Base-by-base conservation (phyloP, 2,888 invertebrate genomes). In the Aelia acuminata region DNA sequence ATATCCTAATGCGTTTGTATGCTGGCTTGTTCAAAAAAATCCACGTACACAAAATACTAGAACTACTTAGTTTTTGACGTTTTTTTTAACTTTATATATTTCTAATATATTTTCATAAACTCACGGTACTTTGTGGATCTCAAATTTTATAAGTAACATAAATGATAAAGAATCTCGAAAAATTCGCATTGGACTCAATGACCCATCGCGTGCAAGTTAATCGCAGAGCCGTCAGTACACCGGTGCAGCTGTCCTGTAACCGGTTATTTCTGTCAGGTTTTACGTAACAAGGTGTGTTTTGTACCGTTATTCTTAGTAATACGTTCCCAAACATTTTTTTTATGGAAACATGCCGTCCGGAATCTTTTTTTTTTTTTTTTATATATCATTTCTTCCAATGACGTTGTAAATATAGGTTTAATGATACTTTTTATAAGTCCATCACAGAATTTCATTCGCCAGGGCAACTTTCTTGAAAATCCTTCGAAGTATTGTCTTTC, bases 291-390 rank as follows among this genome's bases (percentile, higher is more conserved):
- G 26, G 15, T 35, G 7, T 35, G 35, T 70, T 70, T 70, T 70
- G 31, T 70, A 70, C 63, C 63, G 63, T 70, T 70, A 70, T 70
- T 70, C 63, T 35, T 7, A 7, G 63, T 70, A 35, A 70, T 70
- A 35, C 0, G 11, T 31, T 35, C 63, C 63, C 20, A 4, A 18
- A 70, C 31, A 18, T 15, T 18, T 7, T 31, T 18, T 15, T 18
- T 7, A 18, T 18, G 31, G 63, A 15, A 35, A 18, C 20, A 31
- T 70, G 63, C 26, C 35, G 1, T 70, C 31, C 18, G 35, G 18
- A 35, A 70, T 70, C 18, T 20, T 35, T 70, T 18, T 70, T 10
- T 18, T 70, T 70, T 70, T 35, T 35, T 70, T 70, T 57, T 20
- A 57, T n/a, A 70, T n/a, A 26, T 22, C 22, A n/a, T 53, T 7